Base-by-base conservation (phyloP, 2,113 vertebrate species). In the Psittacara wagleri region DNA sequence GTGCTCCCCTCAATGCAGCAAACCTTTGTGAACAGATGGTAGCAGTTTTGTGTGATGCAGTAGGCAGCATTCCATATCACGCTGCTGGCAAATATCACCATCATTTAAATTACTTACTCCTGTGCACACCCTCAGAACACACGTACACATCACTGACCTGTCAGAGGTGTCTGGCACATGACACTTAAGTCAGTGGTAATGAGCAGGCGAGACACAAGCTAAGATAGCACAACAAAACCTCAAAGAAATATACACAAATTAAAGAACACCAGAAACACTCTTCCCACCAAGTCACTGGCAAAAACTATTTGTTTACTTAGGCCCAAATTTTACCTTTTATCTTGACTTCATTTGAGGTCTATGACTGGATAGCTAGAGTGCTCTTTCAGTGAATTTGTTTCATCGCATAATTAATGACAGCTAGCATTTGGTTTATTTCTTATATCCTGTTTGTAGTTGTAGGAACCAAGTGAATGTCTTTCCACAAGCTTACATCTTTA, bases 11-110 rank as follows among this genome's bases (percentile, higher is more conserved):
- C 48, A 75, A 25, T 22, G 48, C 51, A 86, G 68, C 87, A 90
- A 92, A 35, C 54, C 66, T 84, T 73, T 78, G 55, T 46, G 82
- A 97, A 93, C 96, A 97, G 96, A 96, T 96, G 96, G 96, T 2
- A 80, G 77, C 52, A 91, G 66, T 81, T 94, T 44, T 57, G 73
- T 57, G 79, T 49, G 91, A 94, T 86, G 75, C 79, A 95, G 94
- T 96, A 90, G 96, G 96, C 93, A 95, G 93, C 51, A 88, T 88
- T 96, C 85, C 95, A 90, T 92, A 90, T 68, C 94, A 81, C 1
- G 6, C 91, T 95, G 64, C 93, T 92, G 87, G 94, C 89, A 96
- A 90, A 66, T 68, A 78, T 7, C 81, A 77, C 52, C 67, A 77
- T 8, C 67, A 75, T 66, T 94, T 94, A 76, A 87, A 86, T 83